Percentiles rank a stretch among this genome's conserved stretches.
These are phyloP conservation scores for Lamprotornis superbus DNA, from an alignment of 2,113 vertebrate genomes.

Conservation along the genomic window DNA sequence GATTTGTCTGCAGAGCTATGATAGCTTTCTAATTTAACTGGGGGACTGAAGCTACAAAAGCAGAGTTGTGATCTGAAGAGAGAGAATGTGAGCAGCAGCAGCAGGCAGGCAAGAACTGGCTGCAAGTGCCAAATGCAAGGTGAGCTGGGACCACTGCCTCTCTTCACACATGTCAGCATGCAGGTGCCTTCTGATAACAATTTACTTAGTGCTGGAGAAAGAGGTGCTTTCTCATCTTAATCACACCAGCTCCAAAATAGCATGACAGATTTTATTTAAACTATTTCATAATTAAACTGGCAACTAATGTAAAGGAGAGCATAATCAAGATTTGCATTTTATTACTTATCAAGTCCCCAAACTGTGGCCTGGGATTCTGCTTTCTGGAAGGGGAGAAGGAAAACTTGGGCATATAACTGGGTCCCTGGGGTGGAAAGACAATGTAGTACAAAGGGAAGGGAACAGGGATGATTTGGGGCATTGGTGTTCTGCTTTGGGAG, in stretches of 20 bases:
- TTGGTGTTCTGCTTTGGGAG: background rate
- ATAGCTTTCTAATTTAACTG: background rate
- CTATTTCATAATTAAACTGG: background rate
- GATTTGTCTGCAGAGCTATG: background rate
- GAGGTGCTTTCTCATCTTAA: background rate
- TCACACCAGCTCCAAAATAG: background rate
- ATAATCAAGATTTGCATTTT: background rate
- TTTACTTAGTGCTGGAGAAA: conserved; percentile 1
- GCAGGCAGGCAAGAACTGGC: background rate
- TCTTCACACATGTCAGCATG: conserved; percentile 13
- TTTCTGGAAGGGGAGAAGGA: background rate
- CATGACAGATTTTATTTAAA: background rate
- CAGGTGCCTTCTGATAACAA: conserved; percentile 34
- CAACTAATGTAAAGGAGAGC: background rate
- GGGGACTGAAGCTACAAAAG: background rate
- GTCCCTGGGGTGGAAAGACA: background rate
- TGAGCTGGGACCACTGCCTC: conserved; percentile 14
- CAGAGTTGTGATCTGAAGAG: background rate
- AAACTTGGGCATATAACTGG: background rate
- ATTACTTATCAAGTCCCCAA: background rate
- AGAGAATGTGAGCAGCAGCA: background rate
- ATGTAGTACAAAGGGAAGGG: background rate
- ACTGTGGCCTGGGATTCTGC: background rate
- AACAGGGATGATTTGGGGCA: background rate
- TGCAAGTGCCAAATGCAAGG: background rate